These are phyloP conservation scores for Acanthochromis polyacanthus DNA, from an alignment of 2,113 vertebrate species.

Conservation along the genomic window DNA sequence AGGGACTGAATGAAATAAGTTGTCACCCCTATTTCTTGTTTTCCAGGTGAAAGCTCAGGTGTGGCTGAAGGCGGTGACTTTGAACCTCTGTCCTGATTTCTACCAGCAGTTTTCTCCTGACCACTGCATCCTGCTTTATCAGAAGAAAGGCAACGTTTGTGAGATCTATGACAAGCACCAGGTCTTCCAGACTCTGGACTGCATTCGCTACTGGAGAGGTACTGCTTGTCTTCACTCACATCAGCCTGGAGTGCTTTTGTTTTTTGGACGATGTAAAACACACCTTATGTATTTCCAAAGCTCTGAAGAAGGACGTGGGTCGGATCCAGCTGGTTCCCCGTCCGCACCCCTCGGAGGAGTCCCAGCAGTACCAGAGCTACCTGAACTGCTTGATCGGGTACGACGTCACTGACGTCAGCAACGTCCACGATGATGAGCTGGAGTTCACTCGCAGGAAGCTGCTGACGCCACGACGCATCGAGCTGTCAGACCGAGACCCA, in stretches of 20 bases:
- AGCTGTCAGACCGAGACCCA: constrained; percentile 90
- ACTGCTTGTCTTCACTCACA: neutral
- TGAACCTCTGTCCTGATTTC: constrained; percentile 89
- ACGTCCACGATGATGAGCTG: constrained; percentile 96
- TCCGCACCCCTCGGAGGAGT: constrained; percentile 85
- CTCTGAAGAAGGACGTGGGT: constrained; percentile 90
- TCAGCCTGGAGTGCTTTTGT: neutral
- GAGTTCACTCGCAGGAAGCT: constrained; percentile 96
- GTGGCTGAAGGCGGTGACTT: constrained; percentile 93
- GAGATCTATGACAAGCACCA: constrained; percentile 99
- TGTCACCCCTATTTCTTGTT: neutral
- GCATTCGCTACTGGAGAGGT: constrained; percentile 94
- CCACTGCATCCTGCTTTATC: constrained; percentile 94
- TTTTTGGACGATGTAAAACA: neutral
- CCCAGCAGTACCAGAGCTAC: constrained; percentile 90
- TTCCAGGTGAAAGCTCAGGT: constrained; percentile 93
- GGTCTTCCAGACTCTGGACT: constrained; percentile 96
- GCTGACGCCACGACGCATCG: constrained; percentile 92
- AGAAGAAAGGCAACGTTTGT: constrained; percentile 96
- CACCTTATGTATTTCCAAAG: constrained; percentile 43
- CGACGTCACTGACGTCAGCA: constrained; percentile 96
- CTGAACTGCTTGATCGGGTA: constrained; percentile 95
- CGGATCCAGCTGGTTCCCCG: constrained; percentile 92
- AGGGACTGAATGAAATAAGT: neutral
- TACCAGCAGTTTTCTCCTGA: constrained; percentile 91